phyloP scores from a whole-genome alignment of 2,113 vertebrate genomes.

The Suncus etruscus region DNA sequence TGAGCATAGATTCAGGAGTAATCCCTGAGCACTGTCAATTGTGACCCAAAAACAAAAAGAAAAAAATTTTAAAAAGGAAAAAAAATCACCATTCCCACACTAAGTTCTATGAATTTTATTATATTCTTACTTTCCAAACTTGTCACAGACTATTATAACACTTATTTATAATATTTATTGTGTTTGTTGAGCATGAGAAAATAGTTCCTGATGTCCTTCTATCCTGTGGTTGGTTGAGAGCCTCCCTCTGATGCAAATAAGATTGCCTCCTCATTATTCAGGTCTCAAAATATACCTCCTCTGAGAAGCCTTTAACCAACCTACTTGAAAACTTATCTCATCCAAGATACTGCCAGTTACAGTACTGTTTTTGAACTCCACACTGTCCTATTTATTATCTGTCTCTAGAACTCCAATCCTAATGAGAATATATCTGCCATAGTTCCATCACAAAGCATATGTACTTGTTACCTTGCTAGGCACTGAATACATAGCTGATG shows the following conservation, averaged over 20 bases:
- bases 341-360: not conserved
- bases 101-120: too few relatives aligned
- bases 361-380: not conserved
- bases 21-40: too few relatives aligned
- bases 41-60: too few relatives aligned
- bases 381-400: not conserved
- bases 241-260: not conserved
- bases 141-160: not conserved
- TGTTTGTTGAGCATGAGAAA: slow-evolving; percentile 4
- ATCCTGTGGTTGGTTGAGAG: not conserved
- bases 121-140: too few relatives aligned
- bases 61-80: too few relatives aligned
- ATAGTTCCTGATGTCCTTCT: not conserved
- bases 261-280: not conserved
- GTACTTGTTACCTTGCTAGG: not conserved
- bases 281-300: too few relatives aligned
- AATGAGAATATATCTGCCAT: not conserved
- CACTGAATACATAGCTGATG: not conserved
- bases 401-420: not conserved
- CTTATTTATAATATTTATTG: not conserved
- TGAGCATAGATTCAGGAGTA: too few relatives aligned
- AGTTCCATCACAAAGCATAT: not conserved
- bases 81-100: too few relatives aligned
- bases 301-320: too few relatives aligned
- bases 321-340: not conserved